Conservation (phyloP, 2,888 invertebrate genomes). For the Drosophila subquinaria region DNA sequence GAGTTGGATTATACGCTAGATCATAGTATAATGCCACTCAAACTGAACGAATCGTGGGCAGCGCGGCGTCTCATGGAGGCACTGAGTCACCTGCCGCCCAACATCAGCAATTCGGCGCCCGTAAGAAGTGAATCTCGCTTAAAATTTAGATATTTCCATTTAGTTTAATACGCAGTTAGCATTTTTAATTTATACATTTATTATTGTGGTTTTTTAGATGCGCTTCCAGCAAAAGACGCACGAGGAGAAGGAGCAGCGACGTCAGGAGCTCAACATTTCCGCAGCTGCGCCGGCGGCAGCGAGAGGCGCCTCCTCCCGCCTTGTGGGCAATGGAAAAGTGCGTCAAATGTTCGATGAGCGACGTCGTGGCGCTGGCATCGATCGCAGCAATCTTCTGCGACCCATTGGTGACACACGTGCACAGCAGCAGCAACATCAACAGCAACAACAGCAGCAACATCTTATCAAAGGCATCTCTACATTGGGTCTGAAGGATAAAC, state of each 20-base stretch:
- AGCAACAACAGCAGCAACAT: constrained; percentile 50
- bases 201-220: constrained; percentile 87
- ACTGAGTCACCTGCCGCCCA: constrained; percentile 83
- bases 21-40: constrained; percentile 83
- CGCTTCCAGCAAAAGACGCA: constrained; percentile 93
- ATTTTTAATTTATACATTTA: not conserved
- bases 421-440: constrained; percentile 38
- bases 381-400: constrained; percentile 93
- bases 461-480: constrained; percentile 69
- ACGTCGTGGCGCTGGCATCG: constrained; percentile 91
- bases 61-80: constrained; percentile 87
- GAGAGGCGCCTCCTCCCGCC: constrained; percentile 38
- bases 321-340: constrained; percentile 86
- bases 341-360: constrained; percentile 95
- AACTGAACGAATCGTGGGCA: constrained; percentile 88
- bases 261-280: constrained; percentile 88
- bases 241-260: constrained; percentile 92
- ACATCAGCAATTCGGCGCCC: constrained; percentile 68
- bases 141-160: not conserved
- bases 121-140: constrained; percentile 53
- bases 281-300: constrained; percentile 1
- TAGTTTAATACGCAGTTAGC: not conserved
- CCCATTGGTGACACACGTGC: constrained; percentile 87
- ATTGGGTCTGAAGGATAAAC: constrained; percentile 65
- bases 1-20: constrained; percentile 45